Conservation (phyloP, 2,888 invertebrate species). For the Oligia strigilis region DNA sequence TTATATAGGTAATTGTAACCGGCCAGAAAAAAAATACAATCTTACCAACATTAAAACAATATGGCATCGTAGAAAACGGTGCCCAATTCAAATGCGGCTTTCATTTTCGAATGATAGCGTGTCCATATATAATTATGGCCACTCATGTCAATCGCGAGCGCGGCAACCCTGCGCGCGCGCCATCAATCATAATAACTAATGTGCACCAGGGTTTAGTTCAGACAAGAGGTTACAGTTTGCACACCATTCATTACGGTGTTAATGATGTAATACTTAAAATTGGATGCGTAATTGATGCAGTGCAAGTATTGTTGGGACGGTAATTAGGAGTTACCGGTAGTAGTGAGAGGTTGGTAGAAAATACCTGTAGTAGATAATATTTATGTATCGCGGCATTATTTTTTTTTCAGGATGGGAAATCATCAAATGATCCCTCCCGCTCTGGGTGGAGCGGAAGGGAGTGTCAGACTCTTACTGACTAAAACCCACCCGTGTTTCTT, state of each 20-base stretch:
- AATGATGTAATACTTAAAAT: slow-evolving; percentile 71
- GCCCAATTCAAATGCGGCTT: slow-evolving; percentile 16
- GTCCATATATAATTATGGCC: slow-evolving; percentile 34
- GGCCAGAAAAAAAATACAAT: not conserved
- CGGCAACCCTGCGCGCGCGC: slow-evolving; percentile 56
- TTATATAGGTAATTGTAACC: not conserved
- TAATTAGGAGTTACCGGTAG: slow-evolving; percentile 36
- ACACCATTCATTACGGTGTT: slow-evolving; percentile 74
- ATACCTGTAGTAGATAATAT: not conserved
- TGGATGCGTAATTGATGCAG: slow-evolving; percentile 69
- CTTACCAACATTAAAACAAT: not conserved
- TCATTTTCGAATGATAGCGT: slow-evolving; percentile 43
- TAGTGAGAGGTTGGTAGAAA: not conserved
- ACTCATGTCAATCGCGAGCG: slow-evolving; percentile 32
- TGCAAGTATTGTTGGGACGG: slow-evolving; percentile 28
- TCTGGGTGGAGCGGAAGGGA: no score
- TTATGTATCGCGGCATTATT: no score
- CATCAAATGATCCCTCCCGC: no score
- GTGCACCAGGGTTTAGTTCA: slow-evolving; percentile 72
- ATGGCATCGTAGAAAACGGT: slow-evolving; percentile 1
- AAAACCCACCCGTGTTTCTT: no score
- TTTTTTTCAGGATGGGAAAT: no score
- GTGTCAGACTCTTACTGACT: no score
- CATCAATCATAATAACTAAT: slow-evolving; percentile 78
- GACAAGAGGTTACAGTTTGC: slow-evolving; percentile 77